Percentiles rank a stretch among this genome's conserved stretches.
Evolutionary conservation across 2,797 vertebrate genomes (phyloP).

Genomic region (Parauchenoglanis punctatus): DNA sequence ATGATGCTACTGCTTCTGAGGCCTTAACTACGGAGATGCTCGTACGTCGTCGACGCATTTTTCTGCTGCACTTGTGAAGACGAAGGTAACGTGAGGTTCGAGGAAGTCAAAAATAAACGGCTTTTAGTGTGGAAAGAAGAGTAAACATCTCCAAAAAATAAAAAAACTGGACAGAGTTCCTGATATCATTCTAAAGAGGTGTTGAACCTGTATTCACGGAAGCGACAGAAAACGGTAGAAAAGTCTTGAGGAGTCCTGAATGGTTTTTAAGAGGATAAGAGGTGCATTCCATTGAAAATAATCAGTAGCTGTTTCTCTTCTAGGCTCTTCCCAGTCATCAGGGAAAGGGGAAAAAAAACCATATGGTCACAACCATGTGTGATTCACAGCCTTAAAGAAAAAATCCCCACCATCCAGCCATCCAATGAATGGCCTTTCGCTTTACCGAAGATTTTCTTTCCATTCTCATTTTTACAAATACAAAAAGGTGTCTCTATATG

Average conservation of each 20-base stretch:
- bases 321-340: conserved; percentile 66
- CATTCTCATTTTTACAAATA: conserved; percentile 58
- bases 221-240: conserved; percentile 52
- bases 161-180: conserved; percentile 66
- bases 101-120: conserved; percentile 23
- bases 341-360: conserved; percentile 38
- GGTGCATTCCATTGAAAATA: conserved; percentile 58
- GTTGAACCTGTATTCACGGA: conserved; percentile 63
- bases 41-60: background rate
- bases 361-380: conserved; percentile 59
- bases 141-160: conserved; percentile 54
- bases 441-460: conserved; percentile 51
- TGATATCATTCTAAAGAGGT: conserved; percentile 68
- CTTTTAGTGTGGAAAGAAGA: conserved; percentile 60
- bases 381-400: conserved; percentile 75
- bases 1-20: conserved; percentile 48
- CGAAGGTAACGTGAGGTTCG: conserved; percentile 32
- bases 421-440: conserved; percentile 58
- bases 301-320: conserved; percentile 69
- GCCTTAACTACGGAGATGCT: conserved; percentile 35
- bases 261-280: conserved; percentile 46
- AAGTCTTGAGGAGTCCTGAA: conserved; percentile 53
- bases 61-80: conserved; percentile 48
- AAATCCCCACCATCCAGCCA: conserved; percentile 54
- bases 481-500: conserved; percentile 61